Evolutionary conservation across 2,888 invertebrate genomes (phyloP).

Genomic region (Stenurella melanura): DNA sequence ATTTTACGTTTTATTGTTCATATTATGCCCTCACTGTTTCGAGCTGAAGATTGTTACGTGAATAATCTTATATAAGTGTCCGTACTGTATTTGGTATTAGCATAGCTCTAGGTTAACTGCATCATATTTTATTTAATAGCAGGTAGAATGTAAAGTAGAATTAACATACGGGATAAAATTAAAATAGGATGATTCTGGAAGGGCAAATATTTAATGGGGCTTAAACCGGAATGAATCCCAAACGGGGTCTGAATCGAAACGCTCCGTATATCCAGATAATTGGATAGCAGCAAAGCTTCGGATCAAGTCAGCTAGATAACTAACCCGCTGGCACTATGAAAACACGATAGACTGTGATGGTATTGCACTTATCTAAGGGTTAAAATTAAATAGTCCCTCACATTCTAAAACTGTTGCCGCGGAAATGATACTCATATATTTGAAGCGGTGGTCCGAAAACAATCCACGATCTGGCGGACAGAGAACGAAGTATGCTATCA

Average conservation of each 20-base stretch:
- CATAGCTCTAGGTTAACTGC: slow-evolving; percentile 5
- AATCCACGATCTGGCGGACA: slow-evolving; percentile 67
- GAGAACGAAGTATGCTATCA: slow-evolving; percentile 56
- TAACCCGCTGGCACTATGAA: slow-evolving; percentile 69
- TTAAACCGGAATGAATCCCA: slow-evolving; percentile 69
- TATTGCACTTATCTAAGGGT: slow-evolving; percentile 48
- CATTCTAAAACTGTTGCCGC: slow-evolving; percentile 65
- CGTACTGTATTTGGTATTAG: background rate
- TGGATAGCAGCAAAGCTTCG: slow-evolving; percentile 72
- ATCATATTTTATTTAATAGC: slow-evolving; percentile 17
- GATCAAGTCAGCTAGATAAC: slow-evolving; percentile 72
- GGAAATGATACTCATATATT: slow-evolving; percentile 69
- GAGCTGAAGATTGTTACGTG: background rate
- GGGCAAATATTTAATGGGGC: slow-evolving; percentile 65
- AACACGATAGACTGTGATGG: slow-evolving; percentile 67
- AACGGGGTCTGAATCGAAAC: slow-evolving; percentile 71
- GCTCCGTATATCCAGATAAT: slow-evolving; percentile 73
- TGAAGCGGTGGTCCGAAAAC: slow-evolving; percentile 70
- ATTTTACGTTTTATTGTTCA: background rate
- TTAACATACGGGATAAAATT: slow-evolving; percentile 51
- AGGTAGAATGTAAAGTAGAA: slow-evolving; percentile 42
- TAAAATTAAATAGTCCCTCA: slow-evolving; percentile 61
- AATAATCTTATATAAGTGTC: background rate
- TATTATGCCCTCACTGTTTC: background rate
- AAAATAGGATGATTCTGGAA: slow-evolving; percentile 51